phyloP scores from a whole-genome alignment of 2,113 vertebrate genomes.

The Corydoras sp. region DNA sequence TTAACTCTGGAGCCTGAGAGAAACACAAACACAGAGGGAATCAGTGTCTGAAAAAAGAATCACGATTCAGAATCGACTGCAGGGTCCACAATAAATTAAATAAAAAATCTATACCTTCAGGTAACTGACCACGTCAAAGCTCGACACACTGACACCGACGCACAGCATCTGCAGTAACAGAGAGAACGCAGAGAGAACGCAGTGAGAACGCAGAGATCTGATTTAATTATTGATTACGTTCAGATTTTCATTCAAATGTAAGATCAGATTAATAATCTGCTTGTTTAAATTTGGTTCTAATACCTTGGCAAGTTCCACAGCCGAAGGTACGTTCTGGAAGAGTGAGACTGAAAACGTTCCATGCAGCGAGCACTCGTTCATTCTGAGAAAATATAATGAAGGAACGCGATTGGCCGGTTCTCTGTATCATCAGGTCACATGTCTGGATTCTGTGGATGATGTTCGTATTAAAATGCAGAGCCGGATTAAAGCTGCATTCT shows the following conservation, averaged over 20 bases:
- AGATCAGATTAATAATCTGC: background rate
- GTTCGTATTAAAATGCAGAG: too few species aligned
- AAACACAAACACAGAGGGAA: background rate
- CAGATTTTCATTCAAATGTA: background rate
- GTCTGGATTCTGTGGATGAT: too few species aligned
- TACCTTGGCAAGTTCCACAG: conserved; percentile 84
- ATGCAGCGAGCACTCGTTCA: conserved; percentile 76
- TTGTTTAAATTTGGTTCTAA: background rate
- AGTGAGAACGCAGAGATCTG: too few species aligned
- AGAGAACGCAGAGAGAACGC: too few species aligned
- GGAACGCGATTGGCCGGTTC: background rate
- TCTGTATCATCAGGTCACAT: too few species aligned
- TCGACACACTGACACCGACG: conserved; percentile 72
- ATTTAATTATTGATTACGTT: background rate
- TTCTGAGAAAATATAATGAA: conserved; percentile 54
- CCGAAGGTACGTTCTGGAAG: conserved; percentile 74
- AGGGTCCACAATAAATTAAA: background rate
- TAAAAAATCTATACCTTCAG: conserved; percentile 69
- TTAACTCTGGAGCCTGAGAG: conserved; percentile 65
- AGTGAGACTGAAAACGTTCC: conserved; percentile 71
- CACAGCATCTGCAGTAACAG: conserved; percentile 69
- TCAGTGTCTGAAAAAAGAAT: background rate
- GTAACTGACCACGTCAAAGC: conserved; percentile 79
- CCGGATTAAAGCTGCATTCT: too few species aligned
- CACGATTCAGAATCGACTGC: background rate